These are phyloP conservation scores for Carabus problematicus DNA, from an alignment of 2,888 invertebrate genomes.

Conservation along the genomic window DNA sequence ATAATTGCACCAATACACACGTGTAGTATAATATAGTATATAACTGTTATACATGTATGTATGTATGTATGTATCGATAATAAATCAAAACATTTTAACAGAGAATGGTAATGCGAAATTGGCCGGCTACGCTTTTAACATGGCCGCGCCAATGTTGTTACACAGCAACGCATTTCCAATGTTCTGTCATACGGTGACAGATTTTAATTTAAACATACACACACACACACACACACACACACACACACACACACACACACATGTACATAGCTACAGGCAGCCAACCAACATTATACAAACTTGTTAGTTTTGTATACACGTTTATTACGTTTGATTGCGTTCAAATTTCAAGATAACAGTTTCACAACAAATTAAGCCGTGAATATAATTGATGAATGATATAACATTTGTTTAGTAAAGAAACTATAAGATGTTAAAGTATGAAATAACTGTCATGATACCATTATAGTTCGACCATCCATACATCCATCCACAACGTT, in stretches of 20 bases:
- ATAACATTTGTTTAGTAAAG: no score
- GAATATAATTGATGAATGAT: no score
- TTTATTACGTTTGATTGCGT: no score
- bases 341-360: no score
- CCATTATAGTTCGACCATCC: no score
- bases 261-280: not conserved
- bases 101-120: slow-evolving; percentile 35
- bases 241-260: slow-evolving; percentile 21
- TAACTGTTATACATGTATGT: not conserved
- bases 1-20: slow-evolving; percentile 37
- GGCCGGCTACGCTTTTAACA: slow-evolving; percentile 36
- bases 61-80: slow-evolving; percentile 24
- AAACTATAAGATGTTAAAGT: no score
- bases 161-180: slow-evolving; percentile 29
- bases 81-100: slow-evolving; percentile 41
- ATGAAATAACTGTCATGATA: no score
- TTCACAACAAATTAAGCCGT: no score
- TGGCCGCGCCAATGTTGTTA: no score
- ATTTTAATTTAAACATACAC: slow-evolving; percentile 38
- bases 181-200: slow-evolving; percentile 35
- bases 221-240: slow-evolving; percentile 4
- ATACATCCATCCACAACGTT: no score
- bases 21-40: not conserved
- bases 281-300: no score
- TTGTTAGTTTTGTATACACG: no score